Conservation (phyloP, 1,140 invertebrate genomes). For the Monomorium pharaonis region DNA sequence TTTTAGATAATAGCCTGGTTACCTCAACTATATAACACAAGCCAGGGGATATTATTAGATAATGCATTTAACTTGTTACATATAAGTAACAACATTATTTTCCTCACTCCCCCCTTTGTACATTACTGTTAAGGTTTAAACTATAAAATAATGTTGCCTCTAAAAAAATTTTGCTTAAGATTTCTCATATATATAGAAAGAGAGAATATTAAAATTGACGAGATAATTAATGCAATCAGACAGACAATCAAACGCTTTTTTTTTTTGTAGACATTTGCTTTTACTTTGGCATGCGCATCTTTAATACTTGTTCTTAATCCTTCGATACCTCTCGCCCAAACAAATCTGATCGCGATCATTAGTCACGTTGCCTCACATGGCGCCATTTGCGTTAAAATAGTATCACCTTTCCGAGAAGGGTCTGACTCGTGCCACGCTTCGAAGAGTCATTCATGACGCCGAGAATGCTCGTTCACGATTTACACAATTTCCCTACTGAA, state of each 20-base stretch:
- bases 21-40: not conserved
- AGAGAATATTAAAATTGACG: not conserved
- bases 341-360: conserved; percentile 60
- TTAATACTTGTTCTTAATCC: not conserved
- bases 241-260: no score
- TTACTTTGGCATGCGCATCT: not conserved
- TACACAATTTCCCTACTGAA: conserved; percentile 52
- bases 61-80: not conserved
- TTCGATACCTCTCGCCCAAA: not conserved
- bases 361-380: conserved; percentile 61
- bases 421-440: conserved; percentile 62
- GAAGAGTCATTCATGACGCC: conserved; percentile 64
- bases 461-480: conserved; percentile 36
- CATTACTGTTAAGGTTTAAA: not conserved
- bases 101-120: no score
- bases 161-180: not conserved
- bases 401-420: conserved; percentile 64
- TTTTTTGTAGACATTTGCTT: not conserved
- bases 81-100: conserved; percentile 6
- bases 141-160: not conserved
- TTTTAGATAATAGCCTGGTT: conserved; percentile 24
- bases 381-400: conserved; percentile 59
- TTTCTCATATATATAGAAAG: not conserved
- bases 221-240: no score
- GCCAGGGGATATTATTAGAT: not conserved